Conservation (phyloP, 2,113 vertebrate genomes). For the Hoplias malabaricus region DNA sequence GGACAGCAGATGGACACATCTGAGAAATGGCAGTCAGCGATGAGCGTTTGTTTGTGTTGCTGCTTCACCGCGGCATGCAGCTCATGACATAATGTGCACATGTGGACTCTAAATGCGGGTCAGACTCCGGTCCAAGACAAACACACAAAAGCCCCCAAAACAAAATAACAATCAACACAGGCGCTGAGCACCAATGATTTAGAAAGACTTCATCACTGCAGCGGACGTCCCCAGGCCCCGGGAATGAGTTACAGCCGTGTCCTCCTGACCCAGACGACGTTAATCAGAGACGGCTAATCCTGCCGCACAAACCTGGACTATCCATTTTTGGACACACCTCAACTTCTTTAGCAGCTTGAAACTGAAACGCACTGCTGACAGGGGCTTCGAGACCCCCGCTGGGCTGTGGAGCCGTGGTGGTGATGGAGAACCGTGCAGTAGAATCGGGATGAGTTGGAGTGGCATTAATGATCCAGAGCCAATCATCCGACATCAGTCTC, state of each 20-base stretch:
- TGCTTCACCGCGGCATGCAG: conserved; percentile 8
- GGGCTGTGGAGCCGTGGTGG: too few relatives aligned
- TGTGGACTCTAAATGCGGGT: conserved; percentile 18
- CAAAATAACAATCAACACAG: conserved; percentile 34
- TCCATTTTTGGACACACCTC: not conserved
- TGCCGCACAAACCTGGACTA: not conserved
- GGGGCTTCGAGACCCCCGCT: too few relatives aligned
- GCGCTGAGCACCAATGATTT: not conserved
- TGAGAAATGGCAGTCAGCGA: not conserved
- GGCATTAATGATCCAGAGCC: too few relatives aligned
- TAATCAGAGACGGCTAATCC: not conserved
- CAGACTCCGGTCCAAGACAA: conserved; percentile 1
- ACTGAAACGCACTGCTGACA: too few relatives aligned
- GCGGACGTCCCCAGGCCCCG: not conserved
- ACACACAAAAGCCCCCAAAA: conserved; percentile 3
- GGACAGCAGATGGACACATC: not conserved
- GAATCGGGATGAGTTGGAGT: too few relatives aligned
- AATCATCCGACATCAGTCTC: too few relatives aligned
- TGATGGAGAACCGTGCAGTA: too few relatives aligned
- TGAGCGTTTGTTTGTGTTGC: not conserved
- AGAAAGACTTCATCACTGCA: conserved; percentile 18
- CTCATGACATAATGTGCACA: conserved; percentile 25
- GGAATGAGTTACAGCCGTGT: conserved; percentile 36
- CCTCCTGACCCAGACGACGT: conserved; percentile 34
- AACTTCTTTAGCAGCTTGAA: too few relatives aligned